Conservation (phyloP, 2,888 invertebrate genomes). For the Tipula confusa region DNA sequence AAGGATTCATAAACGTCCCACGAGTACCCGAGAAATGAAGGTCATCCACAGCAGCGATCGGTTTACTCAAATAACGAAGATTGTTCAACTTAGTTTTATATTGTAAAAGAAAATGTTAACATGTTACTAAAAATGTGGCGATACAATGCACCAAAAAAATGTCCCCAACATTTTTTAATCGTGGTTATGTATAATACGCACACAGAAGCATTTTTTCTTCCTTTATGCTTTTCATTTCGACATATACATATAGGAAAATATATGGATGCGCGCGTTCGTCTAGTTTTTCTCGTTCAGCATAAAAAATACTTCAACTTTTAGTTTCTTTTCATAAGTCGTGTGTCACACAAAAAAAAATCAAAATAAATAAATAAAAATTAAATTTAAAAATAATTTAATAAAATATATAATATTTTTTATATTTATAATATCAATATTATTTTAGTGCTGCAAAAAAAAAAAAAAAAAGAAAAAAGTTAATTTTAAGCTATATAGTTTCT, state of each 20-base stretch:
- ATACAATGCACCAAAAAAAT: background rate
- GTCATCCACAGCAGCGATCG: too few species aligned
- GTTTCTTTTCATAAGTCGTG: slow-evolving; percentile 20
- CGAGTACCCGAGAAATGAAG: too few species aligned
- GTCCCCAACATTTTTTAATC: background rate
- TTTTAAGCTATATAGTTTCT: background rate
- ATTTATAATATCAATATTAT: background rate
- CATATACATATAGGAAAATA: background rate
- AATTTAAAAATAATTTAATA: background rate
- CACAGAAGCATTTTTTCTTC: background rate
- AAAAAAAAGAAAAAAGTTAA: background rate
- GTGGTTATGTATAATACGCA: background rate
- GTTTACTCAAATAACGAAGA: too few species aligned
- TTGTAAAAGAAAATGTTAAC: background rate
- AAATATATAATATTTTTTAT: background rate
- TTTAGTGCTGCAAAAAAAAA: background rate
- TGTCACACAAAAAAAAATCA: background rate
- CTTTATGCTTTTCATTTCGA: background rate
- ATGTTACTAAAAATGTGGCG: background rate
- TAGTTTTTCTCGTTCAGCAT: background rate
- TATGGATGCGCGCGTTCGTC: background rate
- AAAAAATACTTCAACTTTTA: slow-evolving; percentile 12
- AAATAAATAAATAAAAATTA: background rate
- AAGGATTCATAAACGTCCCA: too few species aligned
- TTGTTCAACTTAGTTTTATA: too few species aligned